These are phyloP conservation scores for Tetragonula clypearis DNA, from an alignment of 1,140 invertebrate species.

Conservation along the genomic window DNA sequence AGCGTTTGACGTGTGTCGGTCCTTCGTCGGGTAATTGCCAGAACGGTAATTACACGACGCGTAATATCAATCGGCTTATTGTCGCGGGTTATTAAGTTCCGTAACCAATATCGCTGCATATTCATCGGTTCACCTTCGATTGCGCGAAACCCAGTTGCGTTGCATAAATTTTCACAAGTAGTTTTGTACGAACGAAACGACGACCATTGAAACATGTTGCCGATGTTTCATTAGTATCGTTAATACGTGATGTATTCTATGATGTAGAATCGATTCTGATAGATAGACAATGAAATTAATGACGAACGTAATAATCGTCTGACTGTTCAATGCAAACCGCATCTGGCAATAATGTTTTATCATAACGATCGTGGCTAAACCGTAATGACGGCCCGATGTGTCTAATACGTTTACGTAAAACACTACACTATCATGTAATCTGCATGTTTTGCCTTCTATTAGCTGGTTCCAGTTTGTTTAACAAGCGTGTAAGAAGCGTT, in stretches of 20 bases:
- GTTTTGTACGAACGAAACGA: not conserved
- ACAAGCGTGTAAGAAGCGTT: not conserved
- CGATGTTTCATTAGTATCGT: not conserved
- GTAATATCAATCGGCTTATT: not conserved
- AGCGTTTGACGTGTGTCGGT: not conserved
- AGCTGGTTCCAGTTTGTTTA: not conserved
- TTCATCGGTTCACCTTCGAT: too few species aligned
- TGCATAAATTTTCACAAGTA: not conserved
- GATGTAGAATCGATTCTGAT: not conserved
- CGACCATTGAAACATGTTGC: not conserved
- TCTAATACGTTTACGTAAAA: not conserved
- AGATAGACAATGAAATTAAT: constrained; percentile 21
- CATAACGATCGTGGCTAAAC: not conserved
- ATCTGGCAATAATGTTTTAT: constrained; percentile 4
- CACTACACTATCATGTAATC: not conserved
- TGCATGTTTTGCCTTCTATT: not conserved
- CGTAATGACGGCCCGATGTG: not conserved
- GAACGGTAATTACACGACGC: not conserved
- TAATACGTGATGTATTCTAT: not conserved
- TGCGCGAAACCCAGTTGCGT: not conserved
- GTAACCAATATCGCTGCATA: not conserved
- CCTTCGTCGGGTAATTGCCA: not conserved
- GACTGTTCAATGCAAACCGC: not conserved
- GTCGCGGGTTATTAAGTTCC: not conserved
- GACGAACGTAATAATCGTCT: constrained; percentile 7